Percentiles rank a stretch among this genome's conserved stretches.
Evolutionary conservation across 2,888 invertebrate species (phyloP).

Genomic region (Acleris holmiana): DNA sequence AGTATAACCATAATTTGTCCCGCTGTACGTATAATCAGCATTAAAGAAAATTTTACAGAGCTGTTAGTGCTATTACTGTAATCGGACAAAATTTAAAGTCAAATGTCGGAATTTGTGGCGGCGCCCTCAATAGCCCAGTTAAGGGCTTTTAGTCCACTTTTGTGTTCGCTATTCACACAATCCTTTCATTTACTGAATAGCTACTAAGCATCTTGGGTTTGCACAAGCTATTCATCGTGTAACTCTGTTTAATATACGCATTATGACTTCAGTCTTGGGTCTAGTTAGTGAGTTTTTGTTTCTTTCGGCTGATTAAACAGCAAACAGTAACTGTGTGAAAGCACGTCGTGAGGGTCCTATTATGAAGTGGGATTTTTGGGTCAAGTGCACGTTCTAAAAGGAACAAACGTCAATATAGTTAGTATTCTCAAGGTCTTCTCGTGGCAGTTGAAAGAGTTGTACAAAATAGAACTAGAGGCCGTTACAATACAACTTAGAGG

Average conservation of each 20-base stretch:
- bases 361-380: constrained; percentile 51
- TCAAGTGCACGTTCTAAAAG: constrained; percentile 47
- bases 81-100: constrained; percentile 22
- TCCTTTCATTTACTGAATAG: constrained; percentile 47
- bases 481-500: constrained; percentile 2
- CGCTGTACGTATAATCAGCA: constrained; percentile 24
- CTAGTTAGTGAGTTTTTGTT: constrained; percentile 60
- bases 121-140: constrained; percentile 19
- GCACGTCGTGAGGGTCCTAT: constrained; percentile 54
- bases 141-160: constrained; percentile 15
- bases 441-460: constrained; percentile 11
- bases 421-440: constrained; percentile 13
- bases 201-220: constrained; percentile 62
- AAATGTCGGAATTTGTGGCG: constrained; percentile 21
- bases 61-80: constrained; percentile 28
- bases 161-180: constrained; percentile 29
- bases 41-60: constrained; percentile 15
- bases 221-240: constrained; percentile 57
- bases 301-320: constrained; percentile 54
- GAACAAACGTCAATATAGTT: constrained; percentile 19
- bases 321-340: constrained; percentile 58
- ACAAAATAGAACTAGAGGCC: neutral
- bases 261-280: constrained; percentile 55
- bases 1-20: constrained; percentile 51
- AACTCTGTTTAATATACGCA: constrained; percentile 57